Conservation (phyloP, 2,888 invertebrate species). For the Lagria hirta region DNA sequence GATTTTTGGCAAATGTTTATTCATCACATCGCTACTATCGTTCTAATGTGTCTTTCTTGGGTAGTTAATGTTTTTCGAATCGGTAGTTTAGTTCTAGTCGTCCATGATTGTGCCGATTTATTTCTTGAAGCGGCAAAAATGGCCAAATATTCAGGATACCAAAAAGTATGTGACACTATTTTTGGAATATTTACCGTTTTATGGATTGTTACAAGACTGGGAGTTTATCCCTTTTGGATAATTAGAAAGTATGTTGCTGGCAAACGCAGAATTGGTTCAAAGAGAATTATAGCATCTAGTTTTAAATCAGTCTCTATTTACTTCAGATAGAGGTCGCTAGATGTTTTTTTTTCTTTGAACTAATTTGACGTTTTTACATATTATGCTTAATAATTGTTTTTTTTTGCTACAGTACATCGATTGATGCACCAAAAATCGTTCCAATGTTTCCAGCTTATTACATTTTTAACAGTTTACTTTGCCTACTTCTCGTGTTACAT, state of each 20-base stretch:
- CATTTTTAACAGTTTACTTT: conserved; percentile 79
- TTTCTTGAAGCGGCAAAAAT: conserved; percentile 91
- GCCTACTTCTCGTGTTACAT: conserved; percentile 73
- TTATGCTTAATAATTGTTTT: conserved; percentile 3
- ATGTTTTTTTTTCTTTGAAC: no score
- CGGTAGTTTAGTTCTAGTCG: conserved; percentile 83
- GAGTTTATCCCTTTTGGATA: conserved; percentile 87
- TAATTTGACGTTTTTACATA: conserved; percentile 2
- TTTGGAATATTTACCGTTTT: conserved; percentile 86
- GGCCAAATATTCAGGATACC: conserved; percentile 88
- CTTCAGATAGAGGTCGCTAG: no score
- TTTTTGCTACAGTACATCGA: conserved; percentile 63
- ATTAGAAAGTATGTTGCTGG: conserved; percentile 67
- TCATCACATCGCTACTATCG: conserved; percentile 92
- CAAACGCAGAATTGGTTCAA: no score
- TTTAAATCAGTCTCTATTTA: no score
- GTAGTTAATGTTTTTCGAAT: conserved; percentile 89
- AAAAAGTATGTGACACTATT: conserved; percentile 81
- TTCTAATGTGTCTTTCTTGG: conserved; percentile 91
- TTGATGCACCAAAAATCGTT: conserved; percentile 70
- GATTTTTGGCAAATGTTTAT: conserved; percentile 99
- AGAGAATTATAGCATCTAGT: no score
- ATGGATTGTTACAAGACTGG: conserved; percentile 90
- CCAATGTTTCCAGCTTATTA: conserved; percentile 85
- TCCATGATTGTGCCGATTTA: conserved; percentile 89